Conservation (phyloP, 2,113 vertebrate genomes). For the Upupa epops region DNA sequence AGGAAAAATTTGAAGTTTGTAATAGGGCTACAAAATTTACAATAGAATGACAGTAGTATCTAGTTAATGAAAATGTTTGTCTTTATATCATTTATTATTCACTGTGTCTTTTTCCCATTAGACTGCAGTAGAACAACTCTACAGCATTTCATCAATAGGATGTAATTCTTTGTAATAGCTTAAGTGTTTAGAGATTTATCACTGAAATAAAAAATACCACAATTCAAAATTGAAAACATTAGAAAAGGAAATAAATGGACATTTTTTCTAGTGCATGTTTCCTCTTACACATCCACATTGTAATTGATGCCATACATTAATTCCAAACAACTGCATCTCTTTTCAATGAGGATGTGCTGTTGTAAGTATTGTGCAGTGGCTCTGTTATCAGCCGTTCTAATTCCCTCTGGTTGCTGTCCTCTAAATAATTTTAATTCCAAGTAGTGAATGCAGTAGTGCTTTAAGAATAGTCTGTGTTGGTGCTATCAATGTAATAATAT, state of each 20-base stretch:
- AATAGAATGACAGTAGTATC: slow-evolving; percentile 43
- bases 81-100: slow-evolving; percentile 52
- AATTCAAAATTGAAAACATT: slow-evolving; percentile 29
- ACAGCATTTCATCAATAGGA: slow-evolving; percentile 34
- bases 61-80: slow-evolving; percentile 60
- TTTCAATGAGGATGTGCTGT: background rate
- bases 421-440: background rate
- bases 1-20: background rate
- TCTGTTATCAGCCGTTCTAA: background rate
- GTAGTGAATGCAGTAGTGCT: background rate
- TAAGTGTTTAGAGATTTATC: slow-evolving; percentile 61
- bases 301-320: slow-evolving; percentile 30
- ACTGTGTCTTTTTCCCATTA: slow-evolving; percentile 38
- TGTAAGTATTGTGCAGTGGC: background rate
- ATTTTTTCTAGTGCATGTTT: slow-evolving; percentile 7
- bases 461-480: background rate
- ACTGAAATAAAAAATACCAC: slow-evolving; percentile 48
- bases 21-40: slow-evolving; percentile 18
- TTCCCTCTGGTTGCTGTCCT: slow-evolving; percentile 3
- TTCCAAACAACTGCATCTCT: background rate
- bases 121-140: slow-evolving; percentile 23
- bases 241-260: slow-evolving; percentile 25
- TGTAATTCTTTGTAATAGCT: slow-evolving; percentile 57
- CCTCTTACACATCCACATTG: background rate
- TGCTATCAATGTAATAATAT: background rate